A percentile compares a stretch with the other conserved stretches of the same genome.
Evolutionary conservation across 2,888 invertebrate genomes (phyloP).

Genomic region (Conchocele bisecta): DNA sequence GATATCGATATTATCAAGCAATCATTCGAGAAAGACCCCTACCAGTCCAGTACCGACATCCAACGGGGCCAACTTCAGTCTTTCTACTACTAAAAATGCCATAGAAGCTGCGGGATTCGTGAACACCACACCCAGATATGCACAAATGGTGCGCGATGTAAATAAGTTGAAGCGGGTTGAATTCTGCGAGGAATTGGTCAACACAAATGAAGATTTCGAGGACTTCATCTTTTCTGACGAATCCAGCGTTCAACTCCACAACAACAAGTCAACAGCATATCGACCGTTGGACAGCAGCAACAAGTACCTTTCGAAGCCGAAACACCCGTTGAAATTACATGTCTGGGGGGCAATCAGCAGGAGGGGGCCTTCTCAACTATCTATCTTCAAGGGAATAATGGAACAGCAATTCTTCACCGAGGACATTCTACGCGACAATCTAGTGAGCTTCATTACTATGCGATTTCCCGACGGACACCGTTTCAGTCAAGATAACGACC

Average conservation of each 20-base stretch:
- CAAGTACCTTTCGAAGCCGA: conserved; percentile 5
- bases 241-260: conserved; percentile 30
- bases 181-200: conserved; percentile 25
- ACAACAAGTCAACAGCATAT: conserved; percentile 20
- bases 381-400: conserved; percentile 46
- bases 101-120: conserved; percentile 15
- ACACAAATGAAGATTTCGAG: conserved; percentile 25
- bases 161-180: conserved; percentile 30
- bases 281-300: neutral
- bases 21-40: too few relatives aligned
- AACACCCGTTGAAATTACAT: conserved; percentile 42
- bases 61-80: neutral
- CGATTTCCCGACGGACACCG: neutral
- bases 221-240: conserved; percentile 47
- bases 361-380: conserved; percentile 15
- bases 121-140: conserved; percentile 17
- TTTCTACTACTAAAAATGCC: neutral
- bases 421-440: neutral
- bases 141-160: conserved; percentile 27
- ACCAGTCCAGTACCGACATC: too few relatives aligned
- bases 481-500: conserved; percentile 2
- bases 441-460: conserved; percentile 15
- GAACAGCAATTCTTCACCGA: conserved; percentile 24
- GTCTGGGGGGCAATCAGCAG: conserved; percentile 45
- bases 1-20: too few relatives aligned